Evolutionary conservation across 2,888 invertebrate genomes (phyloP), one percentile per base, ranked within the genome.

Genomic region (Seira sanloemensis): DNA sequence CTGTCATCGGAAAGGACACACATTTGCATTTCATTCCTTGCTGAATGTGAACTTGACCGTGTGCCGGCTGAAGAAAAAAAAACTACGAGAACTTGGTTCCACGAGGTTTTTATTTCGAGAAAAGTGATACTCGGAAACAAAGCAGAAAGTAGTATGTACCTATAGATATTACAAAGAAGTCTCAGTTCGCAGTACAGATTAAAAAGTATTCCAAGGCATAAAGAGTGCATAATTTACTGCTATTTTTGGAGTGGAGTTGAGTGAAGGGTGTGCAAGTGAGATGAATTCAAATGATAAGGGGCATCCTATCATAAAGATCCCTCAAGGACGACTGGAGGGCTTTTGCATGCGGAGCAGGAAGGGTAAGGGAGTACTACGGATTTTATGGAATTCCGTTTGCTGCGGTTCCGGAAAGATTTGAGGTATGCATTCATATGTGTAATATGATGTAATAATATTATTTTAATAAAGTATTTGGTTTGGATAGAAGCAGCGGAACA

Each of bases 371-470:
- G 16, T 88, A 82, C 58, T 86, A 65, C 69, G 86, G 79, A 26
- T 87, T 84, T 26, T 77, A 80, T 66, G 88, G 88, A 2, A 84
- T 86, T 71, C 86, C 86, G 2, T 88, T 83, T 69, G 86, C 76
- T 2, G 80, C 73, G 23, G 26, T 24, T 2, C 77, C 85, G 0
- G 77, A 85, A 18, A 46, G 87, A 67, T 87, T 87, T 80, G 79
- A 86, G 78, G 87, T 87, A 50, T 24, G 25, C 1, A 21, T 77
- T 7, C 21, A n/a, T n/a, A n/a, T n/a, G n/a, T n/a, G n/a, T n/a
- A n/a, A n/a, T n/a, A n/a, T n/a, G n/a, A n/a, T n/a, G n/a, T n/a
- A n/a, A n/a, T n/a, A n/a, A n/a, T n/a, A n/a, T n/a, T n/a, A n/a
- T n/a, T n/a, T n/a, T n/a, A n/a, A n/a, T n/a, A n/a, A n/a, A n/a